Conservation (phyloP, 2,888 invertebrate species). For the Dromius quadrimaculatus region DNA sequence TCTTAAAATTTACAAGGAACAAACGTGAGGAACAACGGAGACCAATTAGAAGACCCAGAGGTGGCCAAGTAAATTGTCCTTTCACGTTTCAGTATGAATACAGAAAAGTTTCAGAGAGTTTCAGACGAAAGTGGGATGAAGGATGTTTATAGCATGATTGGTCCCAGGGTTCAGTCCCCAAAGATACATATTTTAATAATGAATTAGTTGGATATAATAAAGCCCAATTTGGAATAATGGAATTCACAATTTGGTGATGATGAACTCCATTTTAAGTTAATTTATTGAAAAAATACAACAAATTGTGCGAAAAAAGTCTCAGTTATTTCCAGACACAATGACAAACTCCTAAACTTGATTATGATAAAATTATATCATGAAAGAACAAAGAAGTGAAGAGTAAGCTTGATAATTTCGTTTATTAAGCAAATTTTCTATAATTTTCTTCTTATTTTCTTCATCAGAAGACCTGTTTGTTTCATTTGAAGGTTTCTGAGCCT, state of each 20-base stretch:
- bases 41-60: background rate
- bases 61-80: background rate
- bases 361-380: too few relatives aligned
- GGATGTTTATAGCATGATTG: too few relatives aligned
- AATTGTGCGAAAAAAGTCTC: too few relatives aligned
- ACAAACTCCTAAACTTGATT: constrained; percentile 2
- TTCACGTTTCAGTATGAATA: background rate
- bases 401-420: background rate
- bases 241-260: too few relatives aligned
- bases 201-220: background rate
- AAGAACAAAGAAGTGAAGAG: constrained; percentile 1
- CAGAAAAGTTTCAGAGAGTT: background rate
- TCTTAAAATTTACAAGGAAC: constrained; percentile 26
- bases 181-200: constrained; percentile 9
- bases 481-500: too few relatives aligned
- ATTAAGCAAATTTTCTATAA: too few relatives aligned
- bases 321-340: background rate
- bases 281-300: too few relatives aligned
- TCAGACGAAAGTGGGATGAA: background rate
- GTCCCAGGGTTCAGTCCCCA: too few relatives aligned
- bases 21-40: background rate
- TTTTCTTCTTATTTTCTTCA: too few relatives aligned
- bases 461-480: too few relatives aligned
- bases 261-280: too few relatives aligned
- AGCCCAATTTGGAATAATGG: too few relatives aligned